A percentile compares a stretch with the other conserved stretches of the same genome.
Evolutionary conservation across 2,797 vertebrate genomes (phyloP).

Genomic region (Peromyscus aztecus): DNA sequence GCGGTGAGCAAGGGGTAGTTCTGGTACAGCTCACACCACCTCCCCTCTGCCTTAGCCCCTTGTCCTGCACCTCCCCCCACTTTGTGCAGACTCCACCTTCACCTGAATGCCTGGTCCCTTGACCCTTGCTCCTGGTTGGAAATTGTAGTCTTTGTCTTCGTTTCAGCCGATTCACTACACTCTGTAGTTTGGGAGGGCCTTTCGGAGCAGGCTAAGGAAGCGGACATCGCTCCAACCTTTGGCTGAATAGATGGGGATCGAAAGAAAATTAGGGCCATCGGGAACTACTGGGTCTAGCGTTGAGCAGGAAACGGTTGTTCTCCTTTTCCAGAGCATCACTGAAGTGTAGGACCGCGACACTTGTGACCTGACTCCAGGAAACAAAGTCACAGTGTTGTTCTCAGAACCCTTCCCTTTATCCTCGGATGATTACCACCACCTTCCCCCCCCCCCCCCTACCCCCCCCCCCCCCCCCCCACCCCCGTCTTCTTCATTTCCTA

Average conservation of each 20-base stretch:
- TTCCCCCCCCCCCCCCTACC: too few relatives aligned
- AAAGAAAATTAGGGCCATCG: constrained; percentile 42
- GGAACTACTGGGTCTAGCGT: not conserved
- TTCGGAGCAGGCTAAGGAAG: constrained; percentile 45
- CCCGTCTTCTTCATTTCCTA: constrained; percentile 73
- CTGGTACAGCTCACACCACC: not conserved
- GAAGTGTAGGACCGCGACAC: constrained; percentile 75
- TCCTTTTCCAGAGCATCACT: constrained; percentile 75
- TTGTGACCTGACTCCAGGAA: constrained; percentile 42
- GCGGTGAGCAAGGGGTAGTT: constrained; percentile 20
- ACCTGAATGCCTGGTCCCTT: not conserved
- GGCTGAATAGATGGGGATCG: constrained; percentile 10
- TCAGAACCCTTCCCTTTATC: constrained; percentile 71
- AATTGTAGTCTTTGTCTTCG: constrained; percentile 11
- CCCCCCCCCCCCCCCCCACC: too few relatives aligned
- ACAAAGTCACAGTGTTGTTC: constrained; percentile 78
- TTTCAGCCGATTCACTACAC: not conserved
- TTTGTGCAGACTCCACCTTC: not conserved
- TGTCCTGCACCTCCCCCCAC: not conserved
- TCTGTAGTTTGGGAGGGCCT: constrained; percentile 11
- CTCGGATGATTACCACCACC: constrained; percentile 79
- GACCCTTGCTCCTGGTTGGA: not conserved
- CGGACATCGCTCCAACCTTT: constrained; percentile 29
- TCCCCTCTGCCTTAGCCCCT: not conserved
- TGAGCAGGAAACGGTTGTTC: constrained; percentile 79